Evolutionary conservation across 2,888 invertebrate genomes (phyloP), one percentile per base, ranked within the genome.

Genomic region (Oeneis ivallda): DNA sequence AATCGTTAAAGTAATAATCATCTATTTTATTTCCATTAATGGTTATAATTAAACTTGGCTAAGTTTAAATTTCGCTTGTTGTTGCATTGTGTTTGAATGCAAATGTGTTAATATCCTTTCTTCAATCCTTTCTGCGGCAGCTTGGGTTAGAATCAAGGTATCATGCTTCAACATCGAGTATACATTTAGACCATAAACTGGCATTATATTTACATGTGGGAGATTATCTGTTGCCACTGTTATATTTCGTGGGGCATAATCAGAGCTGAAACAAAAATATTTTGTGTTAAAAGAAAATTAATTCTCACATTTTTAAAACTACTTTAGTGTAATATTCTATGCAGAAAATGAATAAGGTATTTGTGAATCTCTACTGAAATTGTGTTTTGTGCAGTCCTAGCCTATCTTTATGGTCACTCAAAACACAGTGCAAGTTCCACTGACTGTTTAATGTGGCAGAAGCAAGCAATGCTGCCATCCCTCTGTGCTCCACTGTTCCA

Each of bases 161-260:
- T 97, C 96, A 85, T 99, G 97, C 89, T 99, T 99, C 70, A 99
- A 83, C 97, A 99, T 98, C 43, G 98, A 98, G 88, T 96, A 96
- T 0, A 98, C 98, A 92, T 99, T 99, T 15, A 99, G 92, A 78
- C 98, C 97, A 89, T 98, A 99, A 0, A 95, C 95, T 10, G 99
- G 99, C 97, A 99, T 98, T 32, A 99, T 90, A 85, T 97, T 99
- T 45, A 98, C 94, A 80, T 97, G 96, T 45, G 94, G 94, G n/a
- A 98, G 92, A 3, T 81, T 74, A 74, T 96, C 95, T 3, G 96
- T 94, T 1, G 99, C 98, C 41, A 94, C 87, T 53, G 96, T 94
- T 70, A 99, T 96, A 81, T 99, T 99, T 70, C 94, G 92, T 0
- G 99, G 97, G 92, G 98, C 96, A 59, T 96, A 91, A 79, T 99